A percentile compares a stretch with the other conserved stretches of the same genome.
These are phyloP conservation scores for Apamea crenata DNA, from an alignment of 2,888 invertebrate genomes.

Conservation along the genomic window DNA sequence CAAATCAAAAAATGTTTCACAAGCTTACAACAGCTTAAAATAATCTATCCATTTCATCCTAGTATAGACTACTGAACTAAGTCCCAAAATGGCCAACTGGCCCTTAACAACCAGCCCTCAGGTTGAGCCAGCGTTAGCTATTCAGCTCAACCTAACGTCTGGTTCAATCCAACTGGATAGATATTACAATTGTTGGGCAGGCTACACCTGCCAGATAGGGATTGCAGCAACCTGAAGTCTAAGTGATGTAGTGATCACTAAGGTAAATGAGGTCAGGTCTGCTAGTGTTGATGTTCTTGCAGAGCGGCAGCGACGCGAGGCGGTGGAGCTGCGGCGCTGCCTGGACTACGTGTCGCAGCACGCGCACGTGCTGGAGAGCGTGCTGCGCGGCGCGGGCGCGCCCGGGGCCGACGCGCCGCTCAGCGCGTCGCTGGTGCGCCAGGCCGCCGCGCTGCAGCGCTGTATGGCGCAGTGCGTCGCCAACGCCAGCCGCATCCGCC, in stretches of 20 bases:
- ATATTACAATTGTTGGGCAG: neutral
- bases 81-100: neutral
- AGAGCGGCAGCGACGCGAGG: conserved; percentile 87
- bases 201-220: neutral
- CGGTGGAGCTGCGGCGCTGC: conserved; percentile 86
- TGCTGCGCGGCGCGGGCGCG: conserved; percentile 79
- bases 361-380: conserved; percentile 86
- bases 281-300: conserved; percentile 26
- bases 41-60: neutral
- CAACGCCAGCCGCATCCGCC: conserved; percentile 86
- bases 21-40: neutral
- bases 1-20: neutral
- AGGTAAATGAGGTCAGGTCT: neutral
- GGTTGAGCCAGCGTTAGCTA: neutral
- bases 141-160: too few relatives aligned
- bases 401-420: conserved; percentile 78
- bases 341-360: conserved; percentile 88
- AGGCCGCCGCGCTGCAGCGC: conserved; percentile 87
- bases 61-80: neutral
- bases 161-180: too few relatives aligned
- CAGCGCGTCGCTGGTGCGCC: conserved; percentile 83
- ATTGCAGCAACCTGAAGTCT: neutral
- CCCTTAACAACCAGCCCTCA: neutral
- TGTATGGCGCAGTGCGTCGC: conserved; percentile 88
- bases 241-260: neutral